Evolutionary conservation across 2,888 invertebrate species (phyloP).

Genomic region (Conistra vaccinii): DNA sequence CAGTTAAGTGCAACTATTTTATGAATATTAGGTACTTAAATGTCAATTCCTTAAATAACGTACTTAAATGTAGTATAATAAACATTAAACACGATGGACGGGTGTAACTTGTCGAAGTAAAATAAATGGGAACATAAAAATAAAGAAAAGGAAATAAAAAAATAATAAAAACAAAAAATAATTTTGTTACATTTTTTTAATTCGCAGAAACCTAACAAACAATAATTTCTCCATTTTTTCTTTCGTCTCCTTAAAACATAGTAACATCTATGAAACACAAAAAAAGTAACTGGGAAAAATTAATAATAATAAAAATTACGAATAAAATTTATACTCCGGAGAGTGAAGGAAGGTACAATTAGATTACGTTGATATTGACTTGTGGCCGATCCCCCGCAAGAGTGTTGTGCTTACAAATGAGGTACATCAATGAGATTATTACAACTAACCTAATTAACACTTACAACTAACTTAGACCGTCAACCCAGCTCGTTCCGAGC

Average conservation of each 20-base stretch:
- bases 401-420: slow-evolving; percentile 78
- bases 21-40: slow-evolving; percentile 86
- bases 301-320: slow-evolving; percentile 86
- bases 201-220: slow-evolving; percentile 91
- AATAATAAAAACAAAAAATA: slow-evolving; percentile 84
- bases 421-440: slow-evolving; percentile 90
- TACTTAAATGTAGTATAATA: slow-evolving; percentile 87
- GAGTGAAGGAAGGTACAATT: slow-evolving; percentile 90
- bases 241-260: slow-evolving; percentile 90
- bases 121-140: slow-evolving; percentile 72
- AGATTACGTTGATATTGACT: slow-evolving; percentile 84
- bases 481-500: slow-evolving; percentile 78
- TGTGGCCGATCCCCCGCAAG: slow-evolving; percentile 81
- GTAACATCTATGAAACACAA: slow-evolving; percentile 91
- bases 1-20: slow-evolving; percentile 86
- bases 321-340: slow-evolving; percentile 88
- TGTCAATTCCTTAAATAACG: slow-evolving; percentile 87
- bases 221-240: slow-evolving; percentile 88
- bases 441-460: slow-evolving; percentile 87
- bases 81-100: slow-evolving; percentile 90
- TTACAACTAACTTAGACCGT: slow-evolving; percentile 82
- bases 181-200: slow-evolving; percentile 91
- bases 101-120: slow-evolving; percentile 89
- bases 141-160: slow-evolving; percentile 74
- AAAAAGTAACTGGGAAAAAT: slow-evolving; percentile 88